Evolutionary conservation across 1,140 invertebrate genomes (phyloP).

Genomic region (Teleogryllus occipitalis): DNA sequence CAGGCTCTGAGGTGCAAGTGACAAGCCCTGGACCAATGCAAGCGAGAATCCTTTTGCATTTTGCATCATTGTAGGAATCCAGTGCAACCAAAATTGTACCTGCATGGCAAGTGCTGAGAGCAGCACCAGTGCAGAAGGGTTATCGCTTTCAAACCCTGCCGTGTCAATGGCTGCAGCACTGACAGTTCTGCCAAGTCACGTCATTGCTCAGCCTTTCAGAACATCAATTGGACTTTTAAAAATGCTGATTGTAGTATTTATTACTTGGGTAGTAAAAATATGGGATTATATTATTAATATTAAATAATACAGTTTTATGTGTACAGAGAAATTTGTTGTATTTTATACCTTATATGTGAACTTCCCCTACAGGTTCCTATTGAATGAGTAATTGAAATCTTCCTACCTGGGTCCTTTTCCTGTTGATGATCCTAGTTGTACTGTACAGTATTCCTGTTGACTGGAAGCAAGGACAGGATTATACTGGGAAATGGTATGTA

Average conservation of each 20-base stretch:
- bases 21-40: background rate
- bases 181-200: background rate
- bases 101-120: background rate
- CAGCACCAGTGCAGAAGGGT: background rate
- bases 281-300: conserved; percentile 43
- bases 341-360: background rate
- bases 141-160: conserved; percentile 12
- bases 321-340: conserved; percentile 34
- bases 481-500: too few relatives aligned
- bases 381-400: too few relatives aligned
- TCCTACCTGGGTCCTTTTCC: too few relatives aligned
- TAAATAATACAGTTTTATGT: conserved; percentile 45
- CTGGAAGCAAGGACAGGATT: too few relatives aligned
- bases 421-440: too few relatives aligned
- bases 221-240: conserved; percentile 30
- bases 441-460: too few relatives aligned
- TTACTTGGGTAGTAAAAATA: conserved; percentile 46
- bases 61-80: background rate
- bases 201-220: conserved; percentile 13
- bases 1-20: conserved; percentile 2
- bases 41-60: background rate
- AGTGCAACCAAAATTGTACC: background rate
- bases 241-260: conserved; percentile 47
- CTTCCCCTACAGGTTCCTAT: background rate
- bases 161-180: conserved; percentile 4